These are phyloP conservation scores for Machimus atricapillus DNA, from an alignment of 2,888 invertebrate species.

Conservation along the genomic window DNA sequence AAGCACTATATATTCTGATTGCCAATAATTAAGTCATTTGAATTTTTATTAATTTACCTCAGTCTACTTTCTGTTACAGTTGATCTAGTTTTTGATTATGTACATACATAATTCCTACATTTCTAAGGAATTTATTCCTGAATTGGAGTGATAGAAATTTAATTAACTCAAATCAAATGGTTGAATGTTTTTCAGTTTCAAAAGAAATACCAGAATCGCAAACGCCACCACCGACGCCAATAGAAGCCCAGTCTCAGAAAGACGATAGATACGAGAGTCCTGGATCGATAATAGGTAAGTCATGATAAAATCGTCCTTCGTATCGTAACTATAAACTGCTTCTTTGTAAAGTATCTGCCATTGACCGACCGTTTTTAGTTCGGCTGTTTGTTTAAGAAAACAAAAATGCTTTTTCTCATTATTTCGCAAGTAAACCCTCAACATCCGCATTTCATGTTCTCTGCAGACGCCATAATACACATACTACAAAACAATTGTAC, in stretches of 20 bases:
- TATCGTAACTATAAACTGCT: constrained; percentile 4
- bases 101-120: neutral
- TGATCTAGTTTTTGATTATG: neutral
- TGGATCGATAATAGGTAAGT: constrained; percentile 47
- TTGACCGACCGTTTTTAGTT: constrained; percentile 11
- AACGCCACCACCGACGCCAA: constrained; percentile 62
- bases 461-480: constrained; percentile 23
- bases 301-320: neutral
- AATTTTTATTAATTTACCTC: neutral
- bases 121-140: neutral
- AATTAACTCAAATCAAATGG: neutral
- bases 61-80: neutral
- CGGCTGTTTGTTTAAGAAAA: neutral
- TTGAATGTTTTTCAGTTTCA: constrained; percentile 48
- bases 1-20: too few species aligned
- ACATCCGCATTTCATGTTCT: constrained; percentile 45
- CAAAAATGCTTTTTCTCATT: constrained; percentile 14
- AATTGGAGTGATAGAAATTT: neutral
- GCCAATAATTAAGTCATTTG: too few species aligned
- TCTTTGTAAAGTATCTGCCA: constrained; percentile 27
- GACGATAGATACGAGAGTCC: constrained; percentile 46
- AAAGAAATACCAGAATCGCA: constrained; percentile 58
- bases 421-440: constrained; percentile 34
- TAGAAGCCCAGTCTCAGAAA: constrained; percentile 50
- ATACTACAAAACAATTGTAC: constrained; percentile 12